Percentiles rank a stretch among this genome's conserved stretches.
phyloP scores from a whole-genome alignment of 2,797 vertebrate genomes.

The Sitta carolinensis region DNA sequence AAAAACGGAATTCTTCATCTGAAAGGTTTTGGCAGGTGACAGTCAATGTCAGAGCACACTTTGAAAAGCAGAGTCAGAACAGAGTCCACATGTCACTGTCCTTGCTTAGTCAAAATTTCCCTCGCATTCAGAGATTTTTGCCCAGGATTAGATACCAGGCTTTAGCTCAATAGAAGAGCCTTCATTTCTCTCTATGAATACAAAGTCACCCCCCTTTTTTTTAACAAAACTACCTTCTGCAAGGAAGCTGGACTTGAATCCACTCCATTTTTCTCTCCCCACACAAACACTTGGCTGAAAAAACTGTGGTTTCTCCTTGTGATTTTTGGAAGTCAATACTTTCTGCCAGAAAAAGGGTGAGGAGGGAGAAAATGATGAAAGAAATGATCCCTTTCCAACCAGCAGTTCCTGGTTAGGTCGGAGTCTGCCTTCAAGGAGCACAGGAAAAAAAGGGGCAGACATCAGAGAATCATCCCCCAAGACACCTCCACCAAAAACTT shows the following conservation, averaged over 20 bases:
- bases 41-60: not conserved
- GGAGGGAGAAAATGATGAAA: not conserved
- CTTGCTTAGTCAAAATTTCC: not conserved
- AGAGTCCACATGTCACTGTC: not conserved
- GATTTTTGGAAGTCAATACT: not conserved
- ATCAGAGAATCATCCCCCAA: not conserved
- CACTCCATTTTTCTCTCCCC: not conserved
- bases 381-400: not conserved
- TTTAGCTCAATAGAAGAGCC: not conserved
- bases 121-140: not conserved
- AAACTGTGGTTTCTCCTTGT: not conserved
- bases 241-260: not conserved
- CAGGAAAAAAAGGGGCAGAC: not conserved
- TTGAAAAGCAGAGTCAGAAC: not conserved
- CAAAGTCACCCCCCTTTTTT: fast-evolving
- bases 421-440: not conserved
- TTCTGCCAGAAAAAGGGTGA: not conserved
- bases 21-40: not conserved
- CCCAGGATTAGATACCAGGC: not conserved
- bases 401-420: not conserved
- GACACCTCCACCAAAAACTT: not conserved
- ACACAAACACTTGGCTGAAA: not conserved
- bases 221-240: not conserved
- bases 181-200: not conserved
- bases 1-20: not conserved